A percentile compares a stretch with the other conserved stretches of the same genome.
Evolutionary conservation across 2,113 vertebrate genomes (phyloP).

Genomic region (Xyrauchen texanus): DNA sequence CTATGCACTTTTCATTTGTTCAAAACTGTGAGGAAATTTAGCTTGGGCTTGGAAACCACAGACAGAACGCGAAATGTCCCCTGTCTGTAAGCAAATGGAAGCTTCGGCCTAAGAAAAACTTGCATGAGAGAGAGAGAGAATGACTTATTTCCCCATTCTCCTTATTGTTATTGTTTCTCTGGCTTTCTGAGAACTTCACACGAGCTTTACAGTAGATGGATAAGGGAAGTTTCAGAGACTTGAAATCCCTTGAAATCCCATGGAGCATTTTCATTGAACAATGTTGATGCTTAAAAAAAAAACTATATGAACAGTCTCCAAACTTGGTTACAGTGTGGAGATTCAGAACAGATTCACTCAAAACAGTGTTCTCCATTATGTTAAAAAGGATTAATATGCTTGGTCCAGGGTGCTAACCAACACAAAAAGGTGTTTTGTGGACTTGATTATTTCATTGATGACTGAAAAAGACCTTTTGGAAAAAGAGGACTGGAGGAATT

Average conservation of each 20-base stretch:
- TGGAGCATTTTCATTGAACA: constrained; percentile 15
- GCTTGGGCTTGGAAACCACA: constrained; percentile 57
- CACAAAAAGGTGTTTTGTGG: not conserved
- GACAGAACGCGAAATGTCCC: not conserved
- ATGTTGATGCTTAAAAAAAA: constrained; percentile 24
- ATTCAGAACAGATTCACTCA: constrained; percentile 29
- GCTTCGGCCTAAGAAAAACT: constrained; percentile 24
- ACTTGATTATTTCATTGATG: constrained; percentile 18
- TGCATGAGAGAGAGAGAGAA: not conserved
- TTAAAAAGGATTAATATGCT: constrained; percentile 34
- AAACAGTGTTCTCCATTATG: constrained; percentile 25
- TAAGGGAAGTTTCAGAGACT: constrained; percentile 9
- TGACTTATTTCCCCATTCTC: not conserved
- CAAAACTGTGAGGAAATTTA: constrained; percentile 77
- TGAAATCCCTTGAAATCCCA: constrained; percentile 1
- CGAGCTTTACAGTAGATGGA: constrained; percentile 47
- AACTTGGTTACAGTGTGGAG: constrained; percentile 17
- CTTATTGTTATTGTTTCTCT: not conserved
- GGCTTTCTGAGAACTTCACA: not conserved
- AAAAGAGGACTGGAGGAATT: not conserved
- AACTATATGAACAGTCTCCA: not conserved
- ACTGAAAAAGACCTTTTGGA: constrained; percentile 2
- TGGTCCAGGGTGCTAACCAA: constrained; percentile 41
- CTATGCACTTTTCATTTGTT: constrained; percentile 81
- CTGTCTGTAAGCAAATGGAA: constrained; percentile 11